A percentile compares a stretch with the other conserved stretches of the same genome.
Conservation (phyloP, 2,888 invertebrate genomes). For the Diarsia dahlii region DNA sequence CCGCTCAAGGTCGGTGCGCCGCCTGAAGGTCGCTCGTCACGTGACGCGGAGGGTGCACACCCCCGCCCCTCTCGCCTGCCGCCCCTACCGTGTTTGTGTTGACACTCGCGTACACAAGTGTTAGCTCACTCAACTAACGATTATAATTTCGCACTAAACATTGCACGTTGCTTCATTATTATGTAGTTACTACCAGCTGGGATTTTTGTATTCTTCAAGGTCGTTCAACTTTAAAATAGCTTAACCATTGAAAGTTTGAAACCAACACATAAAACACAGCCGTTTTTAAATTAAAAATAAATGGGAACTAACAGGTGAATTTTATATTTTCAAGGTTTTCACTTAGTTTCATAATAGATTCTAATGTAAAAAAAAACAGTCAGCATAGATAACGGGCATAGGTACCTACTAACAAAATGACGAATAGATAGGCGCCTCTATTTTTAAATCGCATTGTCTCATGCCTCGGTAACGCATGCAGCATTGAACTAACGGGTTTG, state of each 20-base stretch:
- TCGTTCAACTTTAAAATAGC: neutral
- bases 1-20: constrained; percentile 90
- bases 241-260: neutral
- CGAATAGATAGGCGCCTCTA: constrained; percentile 50
- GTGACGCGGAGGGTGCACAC: constrained; percentile 89
- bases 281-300: constrained; percentile 9
- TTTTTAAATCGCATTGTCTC: constrained; percentile 71
- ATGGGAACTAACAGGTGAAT: constrained; percentile 8
- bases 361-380: constrained; percentile 36
- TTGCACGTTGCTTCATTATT: neutral
- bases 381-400: constrained; percentile 52
- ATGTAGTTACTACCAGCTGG: neutral
- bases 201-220: neutral
- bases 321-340: constrained; percentile 47
- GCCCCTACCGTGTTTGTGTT: constrained; percentile 71
- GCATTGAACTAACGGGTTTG: constrained; percentile 63
- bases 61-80: constrained; percentile 74
- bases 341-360: constrained; percentile 56
- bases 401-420: constrained; percentile 47
- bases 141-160: constrained; percentile 22
- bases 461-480: constrained; percentile 61
- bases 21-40: constrained; percentile 90
- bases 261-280: neutral
- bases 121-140: constrained; percentile 18
- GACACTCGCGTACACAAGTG: constrained; percentile 77